A percentile compares a stretch with the other conserved stretches of the same genome.
These are phyloP conservation scores for Centropristis striata DNA, from an alignment of 2,113 vertebrate genomes.

Conservation along the genomic window DNA sequence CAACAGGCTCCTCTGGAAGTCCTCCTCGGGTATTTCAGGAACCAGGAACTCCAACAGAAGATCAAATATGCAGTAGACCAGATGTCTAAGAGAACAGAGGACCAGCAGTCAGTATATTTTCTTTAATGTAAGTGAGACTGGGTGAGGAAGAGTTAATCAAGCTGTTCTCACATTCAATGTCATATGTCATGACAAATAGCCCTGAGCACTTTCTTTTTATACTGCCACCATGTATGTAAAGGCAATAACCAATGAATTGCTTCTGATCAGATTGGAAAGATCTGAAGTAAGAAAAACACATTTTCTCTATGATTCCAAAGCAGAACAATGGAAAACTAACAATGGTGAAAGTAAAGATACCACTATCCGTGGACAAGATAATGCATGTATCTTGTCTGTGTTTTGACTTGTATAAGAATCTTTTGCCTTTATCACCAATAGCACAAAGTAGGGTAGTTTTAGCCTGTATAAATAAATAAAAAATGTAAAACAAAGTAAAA, in stretches of 20 bases:
- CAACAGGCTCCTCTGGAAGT: constrained; percentile 83
- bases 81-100: constrained; percentile 86
- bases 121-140: background rate
- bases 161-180: no score
- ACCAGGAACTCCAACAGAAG: constrained; percentile 93
- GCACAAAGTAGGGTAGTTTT: no score
- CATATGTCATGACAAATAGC: no score
- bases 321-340: no score
- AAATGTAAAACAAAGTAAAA: no score
- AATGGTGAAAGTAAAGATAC: background rate
- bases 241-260: background rate
- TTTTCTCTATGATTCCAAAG: no score
- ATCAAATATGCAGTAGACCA: constrained; percentile 94
- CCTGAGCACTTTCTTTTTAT: background rate
- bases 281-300: background rate
- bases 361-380: background rate
- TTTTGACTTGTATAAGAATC: no score
- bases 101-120: constrained; percentile 25
- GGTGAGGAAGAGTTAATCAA: background rate
- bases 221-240: background rate
- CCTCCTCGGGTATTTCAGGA: constrained; percentile 83
- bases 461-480: no score
- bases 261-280: background rate
- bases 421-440: no score
- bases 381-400: background rate